Conservation (phyloP, 92 coral and sea anemone species). For the Epizoanthus scotinus region DNA sequence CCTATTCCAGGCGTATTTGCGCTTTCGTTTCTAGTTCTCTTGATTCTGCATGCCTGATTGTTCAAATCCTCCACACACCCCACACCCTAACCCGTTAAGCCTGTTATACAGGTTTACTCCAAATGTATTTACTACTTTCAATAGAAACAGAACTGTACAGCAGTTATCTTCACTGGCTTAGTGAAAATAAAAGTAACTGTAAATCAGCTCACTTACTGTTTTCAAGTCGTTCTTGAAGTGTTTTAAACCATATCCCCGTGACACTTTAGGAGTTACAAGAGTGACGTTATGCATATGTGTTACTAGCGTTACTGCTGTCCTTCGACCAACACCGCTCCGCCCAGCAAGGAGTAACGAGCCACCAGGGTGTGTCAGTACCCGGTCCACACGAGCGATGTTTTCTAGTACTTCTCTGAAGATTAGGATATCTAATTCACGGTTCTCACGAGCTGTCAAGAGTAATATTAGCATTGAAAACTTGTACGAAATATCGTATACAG, state of each 20-base stretch:
- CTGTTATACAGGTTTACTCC: no score
- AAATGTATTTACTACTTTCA: no score
- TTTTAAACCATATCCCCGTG: slow-evolving; percentile 93
- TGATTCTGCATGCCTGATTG: no score
- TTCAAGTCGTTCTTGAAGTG: slow-evolving; percentile 94
- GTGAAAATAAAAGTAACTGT: neutral
- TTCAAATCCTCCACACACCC: no score
- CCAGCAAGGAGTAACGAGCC: slow-evolving; percentile 98
- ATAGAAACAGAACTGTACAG: neutral
- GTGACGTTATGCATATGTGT: slow-evolving; percentile 99
- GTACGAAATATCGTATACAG: no score
- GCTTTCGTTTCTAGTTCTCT: no score
- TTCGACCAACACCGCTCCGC: slow-evolving; percentile 98
- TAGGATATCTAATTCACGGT: slow-evolving; percentile 91
- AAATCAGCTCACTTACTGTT: slow-evolving; percentile 55
- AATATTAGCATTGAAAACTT: no score
- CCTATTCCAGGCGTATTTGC: no score
- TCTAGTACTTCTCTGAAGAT: slow-evolving; percentile 96
- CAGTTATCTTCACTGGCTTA: neutral
- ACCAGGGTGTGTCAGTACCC: slow-evolving; percentile 88
- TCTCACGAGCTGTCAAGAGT: slow-evolving; percentile 86
- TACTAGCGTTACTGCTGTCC: slow-evolving; percentile 96
- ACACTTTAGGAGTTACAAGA: slow-evolving; percentile 91
- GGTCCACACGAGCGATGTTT: slow-evolving; percentile 95
- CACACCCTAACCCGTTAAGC: no score